Evolutionary conservation across 92 coral and sea anemone species (phyloP), one percentile per base, ranked within the genome.

Genomic region (Pocillopora grandis): DNA sequence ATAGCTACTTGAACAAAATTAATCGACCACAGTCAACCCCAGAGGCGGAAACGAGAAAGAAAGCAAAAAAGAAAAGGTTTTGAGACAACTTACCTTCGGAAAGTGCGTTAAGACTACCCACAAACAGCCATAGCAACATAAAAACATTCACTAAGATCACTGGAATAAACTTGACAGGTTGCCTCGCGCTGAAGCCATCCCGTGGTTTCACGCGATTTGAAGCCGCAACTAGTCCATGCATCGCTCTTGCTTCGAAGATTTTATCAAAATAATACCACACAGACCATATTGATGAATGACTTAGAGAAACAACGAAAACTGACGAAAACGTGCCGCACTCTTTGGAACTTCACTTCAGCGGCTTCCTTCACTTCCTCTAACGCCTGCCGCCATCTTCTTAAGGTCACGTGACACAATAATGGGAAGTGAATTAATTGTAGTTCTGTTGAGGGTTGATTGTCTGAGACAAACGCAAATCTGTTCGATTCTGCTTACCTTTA

Each of bases 361-460:
- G 42, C 16, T 1, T 18, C 57, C 18, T 2, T 27, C 12, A 80
- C 85, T 80, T 80, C 85, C 85, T 80, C 14, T 12, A 27, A 36
- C 37, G 36, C 58, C 66, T 12, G 85, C 85, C 77, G 85, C 85
- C 85, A 80, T 80, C 67, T 70, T 58, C 57, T 55, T 14, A 12
- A 21, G 33, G 75, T 70, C 75, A 70, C 75, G 75, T 70, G 75
- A 70, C 11, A 23, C 10, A 27, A 67, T 12, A 33, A 66, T 59
- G 14, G 12, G 3, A 59, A 59, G 62, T 12, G 14, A 59, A 7
- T 12, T 7, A 59, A 59, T 16, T 7, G 62, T 12, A 59, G 6
- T 16, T 12, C 16, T 12, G 62, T 16, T 59, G 62, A 7, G 62
- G 62, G 18, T 2, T 12, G 2, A 7, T 12, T 6, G 5, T 59